Conservation (phyloP, 2,888 invertebrate species). For the Dascillus cervinus region DNA sequence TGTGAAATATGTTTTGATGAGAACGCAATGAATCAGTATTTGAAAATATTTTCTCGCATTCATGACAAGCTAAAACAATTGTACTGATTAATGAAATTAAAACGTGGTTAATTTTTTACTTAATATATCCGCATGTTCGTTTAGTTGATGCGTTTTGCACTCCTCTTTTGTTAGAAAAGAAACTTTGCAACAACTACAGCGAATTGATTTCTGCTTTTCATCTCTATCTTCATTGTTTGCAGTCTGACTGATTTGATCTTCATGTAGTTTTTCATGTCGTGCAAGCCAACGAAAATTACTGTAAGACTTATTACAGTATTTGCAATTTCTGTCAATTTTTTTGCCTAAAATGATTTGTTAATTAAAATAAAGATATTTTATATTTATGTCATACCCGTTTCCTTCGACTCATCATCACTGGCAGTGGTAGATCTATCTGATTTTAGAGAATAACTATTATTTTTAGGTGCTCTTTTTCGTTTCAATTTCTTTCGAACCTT, state of each 20-base stretch:
- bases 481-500: too few relatives aligned
- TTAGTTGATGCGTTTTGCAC: conserved; percentile 36
- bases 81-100: conserved; percentile 2
- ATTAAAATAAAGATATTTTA: too few relatives aligned
- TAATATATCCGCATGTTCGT: conserved; percentile 37
- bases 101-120: conserved; percentile 22
- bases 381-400: too few relatives aligned
- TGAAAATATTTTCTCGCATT: conserved; percentile 42
- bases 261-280: conserved; percentile 27
- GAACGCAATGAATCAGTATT: conserved; percentile 40
- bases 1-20: conserved; percentile 37
- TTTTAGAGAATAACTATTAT: too few relatives aligned
- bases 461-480: too few relatives aligned
- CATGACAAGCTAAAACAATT: conserved; percentile 34
- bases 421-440: too few relatives aligned
- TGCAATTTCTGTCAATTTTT: conserved; percentile 22
- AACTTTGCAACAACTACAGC: conserved; percentile 36
- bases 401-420: too few relatives aligned
- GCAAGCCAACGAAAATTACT: conserved; percentile 24
- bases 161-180: conserved; percentile 37
- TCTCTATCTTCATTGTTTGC: conserved; percentile 4
- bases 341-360: too few relatives aligned
- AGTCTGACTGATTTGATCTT: conserved; percentile 4
- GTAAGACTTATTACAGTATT: conserved; percentile 26
- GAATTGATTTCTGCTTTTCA: conserved; percentile 16